Percentiles rank a stretch among this genome's conserved stretches.
Evolutionary conservation across 2,113 vertebrate species (phyloP).

Genomic region (Etia nguti): DNA sequence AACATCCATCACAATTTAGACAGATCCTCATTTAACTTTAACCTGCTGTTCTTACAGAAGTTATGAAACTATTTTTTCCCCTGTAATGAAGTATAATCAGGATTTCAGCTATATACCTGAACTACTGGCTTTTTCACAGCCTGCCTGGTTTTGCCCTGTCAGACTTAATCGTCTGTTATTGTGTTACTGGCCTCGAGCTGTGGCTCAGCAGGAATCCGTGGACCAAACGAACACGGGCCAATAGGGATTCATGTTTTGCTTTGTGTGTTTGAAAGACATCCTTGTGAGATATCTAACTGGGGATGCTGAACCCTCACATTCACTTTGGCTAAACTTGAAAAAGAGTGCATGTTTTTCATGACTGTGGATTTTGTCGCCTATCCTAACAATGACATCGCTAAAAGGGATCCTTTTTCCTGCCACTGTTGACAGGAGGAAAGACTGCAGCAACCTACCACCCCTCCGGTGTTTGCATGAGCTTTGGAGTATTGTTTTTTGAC

Average conservation of each 20-base stretch:
- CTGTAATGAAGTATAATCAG: background rate
- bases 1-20: background rate
- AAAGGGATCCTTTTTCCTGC: background rate
- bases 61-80: background rate
- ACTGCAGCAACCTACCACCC: background rate
- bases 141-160: background rate
- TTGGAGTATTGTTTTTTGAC: background rate
- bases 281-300: background rate
- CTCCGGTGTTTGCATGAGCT: background rate
- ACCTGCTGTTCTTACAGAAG: background rate
- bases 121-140: background rate
- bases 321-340: background rate
- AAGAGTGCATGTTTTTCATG: background rate
- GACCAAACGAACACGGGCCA: background rate
- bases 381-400: background rate
- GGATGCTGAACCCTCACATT: background rate
- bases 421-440: background rate
- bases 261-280: background rate
- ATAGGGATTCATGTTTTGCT: background rate
- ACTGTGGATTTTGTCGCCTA: background rate
- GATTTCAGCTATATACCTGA: background rate
- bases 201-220: background rate
- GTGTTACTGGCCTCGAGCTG: background rate
- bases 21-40: background rate
- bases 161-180: background rate